A percentile compares a stretch with the other conserved stretches of the same genome.
phyloP scores from a whole-genome alignment of 2,797 vertebrate species.

The Pachyuromys duprasi region DNA sequence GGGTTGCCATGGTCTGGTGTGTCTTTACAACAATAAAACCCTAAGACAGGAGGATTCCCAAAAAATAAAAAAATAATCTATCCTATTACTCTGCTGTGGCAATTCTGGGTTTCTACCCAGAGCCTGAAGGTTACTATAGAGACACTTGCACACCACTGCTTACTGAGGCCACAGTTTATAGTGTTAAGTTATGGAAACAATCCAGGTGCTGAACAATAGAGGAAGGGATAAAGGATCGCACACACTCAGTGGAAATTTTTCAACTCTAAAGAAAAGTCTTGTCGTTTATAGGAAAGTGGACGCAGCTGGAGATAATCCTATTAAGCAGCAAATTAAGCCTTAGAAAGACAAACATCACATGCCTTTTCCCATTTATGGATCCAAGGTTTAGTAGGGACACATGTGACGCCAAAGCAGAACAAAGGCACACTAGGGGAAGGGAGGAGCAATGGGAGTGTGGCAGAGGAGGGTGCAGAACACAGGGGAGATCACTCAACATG shows the following conservation, averaged over 20 bases:
- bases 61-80: neutral
- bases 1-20: neutral
- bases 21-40: neutral
- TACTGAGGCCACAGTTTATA: neutral
- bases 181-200: neutral
- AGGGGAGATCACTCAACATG: too few species aligned
- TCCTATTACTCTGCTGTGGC: neutral
- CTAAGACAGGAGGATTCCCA: neutral
- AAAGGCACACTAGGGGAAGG: neutral
- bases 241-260: neutral
- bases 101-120: neutral
- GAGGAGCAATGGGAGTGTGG: neutral
- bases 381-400: neutral
- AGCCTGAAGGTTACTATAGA: too few species aligned
- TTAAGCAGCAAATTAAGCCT: neutral
- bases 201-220: neutral
- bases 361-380: neutral
- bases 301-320: neutral
- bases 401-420: neutral
- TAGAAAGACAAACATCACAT: neutral
- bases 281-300: neutral
- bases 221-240: neutral
- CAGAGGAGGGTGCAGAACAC: neutral
- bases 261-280: neutral
- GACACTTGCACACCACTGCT: neutral